Evolutionary conservation across 92 coral and sea anemone genomes (phyloP), one percentile per base, ranked within the genome.

Genomic region (Plumapathes pennacea): DNA sequence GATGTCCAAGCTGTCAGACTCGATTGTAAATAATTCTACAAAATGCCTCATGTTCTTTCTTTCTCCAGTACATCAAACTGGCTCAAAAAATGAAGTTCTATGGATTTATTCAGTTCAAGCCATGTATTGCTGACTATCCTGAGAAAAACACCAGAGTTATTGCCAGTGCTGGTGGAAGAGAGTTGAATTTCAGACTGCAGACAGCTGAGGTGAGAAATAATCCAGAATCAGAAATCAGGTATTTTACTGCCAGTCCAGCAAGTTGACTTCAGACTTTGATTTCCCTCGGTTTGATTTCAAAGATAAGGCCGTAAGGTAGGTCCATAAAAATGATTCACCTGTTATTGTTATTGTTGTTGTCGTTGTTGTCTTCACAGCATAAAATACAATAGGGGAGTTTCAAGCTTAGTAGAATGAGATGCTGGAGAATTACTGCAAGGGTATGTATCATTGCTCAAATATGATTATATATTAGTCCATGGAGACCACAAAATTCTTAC

Each of bases 341-440:
- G n/a, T n/a, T n/a, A n/a, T n/a, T n/a, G n/a, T n/a, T n/a, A n/a
- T n/a, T n/a, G n/a, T n/a, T n/a, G n/a, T n/a, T n/a, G n/a, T n/a
- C n/a, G n/a, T n/a, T n/a, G n/a, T 21, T 20, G 55, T 24, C 11
- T 47, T 58, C 4, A 24, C 46, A 86, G 88, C 49, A 83, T 27
- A 81, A 85, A 59, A 27, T 72, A 11, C 95, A 91, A 47, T 90
- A 91, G 46, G 97, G 97, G 7, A 83, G 91, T 47, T 91, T 91
- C 48, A 91, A 91, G 69, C 96, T 91, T 15, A 83, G 91, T 0
- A 71, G 97, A 42, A 91, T 91, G 77, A 83, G 81, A 40, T 91
- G 97, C 37, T 91, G 97, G 97, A 87, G 96, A 69, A 85, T 91
- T 26, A 80, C 95, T 3, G 76, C 97, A 13, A 36, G 83, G 1